Conservation (phyloP, 2,113 vertebrate species). For the Phasianus colchicus region DNA sequence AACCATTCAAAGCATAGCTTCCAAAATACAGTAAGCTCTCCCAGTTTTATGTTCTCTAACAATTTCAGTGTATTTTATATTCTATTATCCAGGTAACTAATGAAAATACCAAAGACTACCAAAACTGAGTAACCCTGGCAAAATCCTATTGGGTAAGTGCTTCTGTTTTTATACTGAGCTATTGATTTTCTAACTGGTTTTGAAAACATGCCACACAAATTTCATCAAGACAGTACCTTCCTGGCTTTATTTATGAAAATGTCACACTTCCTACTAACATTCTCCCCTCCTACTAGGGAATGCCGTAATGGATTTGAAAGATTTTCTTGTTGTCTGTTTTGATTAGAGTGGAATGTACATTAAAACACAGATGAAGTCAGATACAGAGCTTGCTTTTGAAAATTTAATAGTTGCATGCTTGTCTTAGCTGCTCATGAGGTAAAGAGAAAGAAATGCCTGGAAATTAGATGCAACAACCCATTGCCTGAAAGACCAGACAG, state of each 20-base stretch:
- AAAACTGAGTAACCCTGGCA: not conserved
- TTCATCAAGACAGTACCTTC: not conserved
- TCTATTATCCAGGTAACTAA: not conserved
- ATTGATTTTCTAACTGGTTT: not conserved
- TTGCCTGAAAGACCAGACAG: not conserved
- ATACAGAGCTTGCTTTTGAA: not conserved
- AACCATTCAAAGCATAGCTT: not conserved
- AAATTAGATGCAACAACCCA: not conserved
- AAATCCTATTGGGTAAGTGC: not conserved
- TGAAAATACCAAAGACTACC: not conserved
- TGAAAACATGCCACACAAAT: not conserved
- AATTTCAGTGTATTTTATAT: not conserved
- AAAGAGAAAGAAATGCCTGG: not conserved
- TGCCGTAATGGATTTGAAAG: not conserved
- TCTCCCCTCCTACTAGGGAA: not conserved
- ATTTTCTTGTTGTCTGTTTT: not conserved
- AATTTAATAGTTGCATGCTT: not conserved
- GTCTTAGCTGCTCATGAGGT: not conserved
- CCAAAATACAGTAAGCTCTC: not conserved
- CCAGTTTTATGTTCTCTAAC: not conserved
- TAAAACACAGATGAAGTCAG: not conserved
- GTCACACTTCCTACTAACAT: not conserved
- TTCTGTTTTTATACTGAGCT: not conserved
- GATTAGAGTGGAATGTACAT: not conserved
- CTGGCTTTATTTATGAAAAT: not conserved